Percentiles rank a stretch among this genome's conserved stretches.
phyloP scores from a whole-genome alignment of 2,113 vertebrate genomes.

The Procavia capensis region DNA sequence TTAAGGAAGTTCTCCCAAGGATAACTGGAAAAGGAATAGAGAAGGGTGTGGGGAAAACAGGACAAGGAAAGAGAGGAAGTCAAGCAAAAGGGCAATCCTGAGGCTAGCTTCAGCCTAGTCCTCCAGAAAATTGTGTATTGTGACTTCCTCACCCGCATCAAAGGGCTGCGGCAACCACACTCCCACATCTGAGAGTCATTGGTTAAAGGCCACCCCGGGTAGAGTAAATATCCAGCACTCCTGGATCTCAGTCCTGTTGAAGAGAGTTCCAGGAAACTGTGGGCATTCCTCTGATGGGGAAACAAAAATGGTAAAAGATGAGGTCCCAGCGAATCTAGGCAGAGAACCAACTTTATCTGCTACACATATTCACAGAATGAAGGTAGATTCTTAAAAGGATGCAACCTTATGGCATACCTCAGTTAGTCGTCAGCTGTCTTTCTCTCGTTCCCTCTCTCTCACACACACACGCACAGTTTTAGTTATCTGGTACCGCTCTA shows the following conservation, averaged over 20 bases:
- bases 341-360: not conserved
- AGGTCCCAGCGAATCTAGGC: not conserved
- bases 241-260: not conserved
- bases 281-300: not conserved
- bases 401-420: not conserved
- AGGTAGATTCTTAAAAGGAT: not conserved
- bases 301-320: conserved; percentile 22
- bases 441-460: no score
- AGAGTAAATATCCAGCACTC: not conserved
- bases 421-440: not conserved
- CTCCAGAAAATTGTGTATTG: not conserved
- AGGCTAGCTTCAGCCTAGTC: not conserved
- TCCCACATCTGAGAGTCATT: not conserved
- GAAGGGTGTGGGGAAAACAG: not conserved
- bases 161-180: not conserved
- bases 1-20: not conserved
- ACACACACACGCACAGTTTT: not conserved
- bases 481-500: no score
- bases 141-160: not conserved
- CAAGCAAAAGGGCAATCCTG: not conserved
- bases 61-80: not conserved
- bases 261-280: not conserved
- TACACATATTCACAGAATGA: not conserved
- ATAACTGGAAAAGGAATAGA: not conserved
- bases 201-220: not conserved